Percentiles rank a stretch among this genome's conserved stretches.
These are phyloP conservation scores for Corythaixoides concolor DNA, from an alignment of 2,113 vertebrate species.

Conservation along the genomic window DNA sequence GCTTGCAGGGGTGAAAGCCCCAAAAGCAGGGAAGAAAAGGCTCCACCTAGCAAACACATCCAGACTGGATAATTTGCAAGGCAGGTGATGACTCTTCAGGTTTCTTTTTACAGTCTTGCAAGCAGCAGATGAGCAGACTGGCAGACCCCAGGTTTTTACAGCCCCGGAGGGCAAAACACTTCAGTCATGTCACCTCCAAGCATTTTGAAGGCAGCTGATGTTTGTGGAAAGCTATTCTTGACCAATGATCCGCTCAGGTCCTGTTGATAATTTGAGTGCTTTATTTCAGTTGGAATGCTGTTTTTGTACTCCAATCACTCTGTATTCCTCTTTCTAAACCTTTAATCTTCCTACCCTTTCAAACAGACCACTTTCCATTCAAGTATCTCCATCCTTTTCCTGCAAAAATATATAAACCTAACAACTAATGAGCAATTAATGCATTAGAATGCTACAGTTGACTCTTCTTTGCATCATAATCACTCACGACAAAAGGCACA, in stretches of 20 bases:
- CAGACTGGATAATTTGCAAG: neutral
- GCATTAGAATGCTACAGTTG: neutral
- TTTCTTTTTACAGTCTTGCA: neutral
- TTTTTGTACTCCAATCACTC: neutral
- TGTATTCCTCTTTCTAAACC: neutral
- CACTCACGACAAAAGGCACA: neutral
- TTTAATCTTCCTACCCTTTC: neutral
- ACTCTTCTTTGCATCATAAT: neutral
- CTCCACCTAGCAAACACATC: neutral
- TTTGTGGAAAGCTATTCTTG: neutral
- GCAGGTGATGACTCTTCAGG: neutral
- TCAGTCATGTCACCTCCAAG: neutral
- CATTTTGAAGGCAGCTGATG: neutral
- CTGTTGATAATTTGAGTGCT: neutral
- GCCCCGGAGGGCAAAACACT: neutral
- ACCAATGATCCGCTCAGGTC: accelerated
- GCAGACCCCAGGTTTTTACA: neutral
- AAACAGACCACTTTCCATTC: neutral
- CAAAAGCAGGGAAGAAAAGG: neutral
- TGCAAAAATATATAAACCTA: neutral
- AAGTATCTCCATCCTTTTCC: neutral
- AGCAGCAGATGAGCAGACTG: neutral
- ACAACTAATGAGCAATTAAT: neutral
- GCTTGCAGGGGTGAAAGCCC: neutral
- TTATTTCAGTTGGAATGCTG: neutral